phyloP scores from a whole-genome alignment of 2,797 vertebrate genomes.

The Borostomias antarcticus region DNA sequence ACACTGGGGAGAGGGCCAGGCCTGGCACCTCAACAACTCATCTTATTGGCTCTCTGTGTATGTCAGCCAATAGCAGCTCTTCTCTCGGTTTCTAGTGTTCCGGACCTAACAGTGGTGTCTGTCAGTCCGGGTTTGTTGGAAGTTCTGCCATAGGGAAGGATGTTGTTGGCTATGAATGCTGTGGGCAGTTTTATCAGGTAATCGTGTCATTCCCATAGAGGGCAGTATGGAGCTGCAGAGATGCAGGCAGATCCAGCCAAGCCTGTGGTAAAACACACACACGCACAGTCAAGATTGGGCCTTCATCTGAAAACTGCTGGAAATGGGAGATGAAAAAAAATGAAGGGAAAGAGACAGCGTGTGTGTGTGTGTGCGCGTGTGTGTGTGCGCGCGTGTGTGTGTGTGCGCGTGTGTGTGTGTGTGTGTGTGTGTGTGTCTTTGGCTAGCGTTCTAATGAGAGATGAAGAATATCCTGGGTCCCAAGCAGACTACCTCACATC shows the following conservation, averaged over 20 bases:
- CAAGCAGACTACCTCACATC: slow-evolving; percentile 30
- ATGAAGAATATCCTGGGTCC: slow-evolving; percentile 23
- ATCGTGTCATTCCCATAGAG: slow-evolving; percentile 59
- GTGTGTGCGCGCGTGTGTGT: too few relatives aligned
- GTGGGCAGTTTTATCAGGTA: slow-evolving; percentile 12
- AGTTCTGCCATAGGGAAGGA: not conserved
- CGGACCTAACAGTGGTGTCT: not conserved
- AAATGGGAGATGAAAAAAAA: slow-evolving; percentile 43
- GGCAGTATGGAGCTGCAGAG: slow-evolving; percentile 63
- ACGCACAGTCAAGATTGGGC: slow-evolving; percentile 48
- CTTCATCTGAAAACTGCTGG: slow-evolving; percentile 45
- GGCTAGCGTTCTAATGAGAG: slow-evolving; percentile 30
- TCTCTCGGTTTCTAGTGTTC: not conserved
- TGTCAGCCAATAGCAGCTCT: not conserved
- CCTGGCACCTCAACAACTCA: not conserved
- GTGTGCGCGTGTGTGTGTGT: too few relatives aligned
- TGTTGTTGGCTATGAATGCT: not conserved
- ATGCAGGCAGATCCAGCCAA: slow-evolving; percentile 19
- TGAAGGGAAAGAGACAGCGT: slow-evolving; percentile 24
- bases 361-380: too few relatives aligned
- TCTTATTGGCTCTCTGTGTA: not conserved
- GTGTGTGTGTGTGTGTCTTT: slow-evolving; percentile 32
- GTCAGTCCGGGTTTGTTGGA: not conserved
- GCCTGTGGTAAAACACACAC: slow-evolving; percentile 17
- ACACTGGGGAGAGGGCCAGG: not conserved